phyloP scores from a whole-genome alignment of 2,888 invertebrate species.

The Brachypterus glaber region DNA sequence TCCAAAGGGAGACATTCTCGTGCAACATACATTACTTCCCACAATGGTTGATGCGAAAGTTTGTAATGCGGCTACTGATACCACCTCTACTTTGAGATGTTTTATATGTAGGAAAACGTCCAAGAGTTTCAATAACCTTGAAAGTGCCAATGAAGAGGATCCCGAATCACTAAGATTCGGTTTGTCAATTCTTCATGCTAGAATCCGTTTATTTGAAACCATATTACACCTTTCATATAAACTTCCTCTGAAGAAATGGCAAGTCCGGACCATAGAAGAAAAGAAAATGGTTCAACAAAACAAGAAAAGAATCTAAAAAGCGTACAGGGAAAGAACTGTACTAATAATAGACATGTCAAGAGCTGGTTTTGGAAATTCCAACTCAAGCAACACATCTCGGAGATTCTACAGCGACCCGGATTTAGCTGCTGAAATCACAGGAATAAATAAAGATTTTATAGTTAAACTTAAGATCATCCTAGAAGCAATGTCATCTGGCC shows the following conservation, averaged over 20 bases:
- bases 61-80: constrained; percentile 24
- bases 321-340: constrained; percentile 20
- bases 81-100: constrained; percentile 23
- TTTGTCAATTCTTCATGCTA: constrained; percentile 16
- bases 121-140: constrained; percentile 16
- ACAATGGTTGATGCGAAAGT: constrained; percentile 28
- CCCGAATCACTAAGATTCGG: constrained; percentile 9
- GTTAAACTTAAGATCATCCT: constrained; percentile 28
- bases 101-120: constrained; percentile 24
- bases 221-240: background rate
- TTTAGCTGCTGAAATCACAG: constrained; percentile 27
- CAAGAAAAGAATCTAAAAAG: constrained; percentile 3
- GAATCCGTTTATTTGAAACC: constrained; percentile 10
- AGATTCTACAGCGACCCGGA: constrained; percentile 21
- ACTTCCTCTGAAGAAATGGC: background rate
- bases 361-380: constrained; percentile 26
- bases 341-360: constrained; percentile 28
- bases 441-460: constrained; percentile 24
- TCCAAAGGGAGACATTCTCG: background rate
- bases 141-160: background rate
- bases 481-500: constrained; percentile 22
- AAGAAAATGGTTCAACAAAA: background rate
- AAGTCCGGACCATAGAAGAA: background rate
- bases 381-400: constrained; percentile 27
- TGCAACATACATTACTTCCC: constrained; percentile 12